These are phyloP conservation scores for Toxotes lorentzi DNA, from an alignment of 2,797 vertebrate genomes.

Conservation along the genomic window DNA sequence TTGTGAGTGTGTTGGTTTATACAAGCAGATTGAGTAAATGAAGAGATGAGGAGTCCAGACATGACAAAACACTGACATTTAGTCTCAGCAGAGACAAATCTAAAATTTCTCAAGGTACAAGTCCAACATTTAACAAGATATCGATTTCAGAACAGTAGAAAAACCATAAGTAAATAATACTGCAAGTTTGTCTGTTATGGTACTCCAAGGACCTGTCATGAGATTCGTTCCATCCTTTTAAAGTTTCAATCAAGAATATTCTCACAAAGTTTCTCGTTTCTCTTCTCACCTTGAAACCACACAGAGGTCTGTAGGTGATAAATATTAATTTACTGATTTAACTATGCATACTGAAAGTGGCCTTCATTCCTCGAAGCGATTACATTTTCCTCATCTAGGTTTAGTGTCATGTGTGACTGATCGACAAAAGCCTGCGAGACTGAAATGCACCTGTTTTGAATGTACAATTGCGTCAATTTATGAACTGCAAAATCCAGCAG, in stretches of 20 bases:
- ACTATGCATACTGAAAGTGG: conserved; percentile 18
- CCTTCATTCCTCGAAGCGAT: conserved; percentile 15
- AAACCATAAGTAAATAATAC: background rate
- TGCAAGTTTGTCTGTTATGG: background rate
- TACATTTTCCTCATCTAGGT: conserved; percentile 25
- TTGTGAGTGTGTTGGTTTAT: conserved; percentile 9
- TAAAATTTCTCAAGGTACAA: background rate
- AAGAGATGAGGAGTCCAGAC: conserved; percentile 8
- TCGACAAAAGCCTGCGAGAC: conserved; percentile 4
- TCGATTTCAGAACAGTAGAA: background rate
- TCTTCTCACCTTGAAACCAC: background rate
- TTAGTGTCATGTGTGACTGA: conserved; percentile 29
- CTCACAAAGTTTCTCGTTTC: background rate
- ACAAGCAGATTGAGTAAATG: background rate
- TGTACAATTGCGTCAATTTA: conserved; percentile 49
- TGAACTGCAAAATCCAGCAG: conserved; percentile 41
- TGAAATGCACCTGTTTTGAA: conserved; percentile 42
- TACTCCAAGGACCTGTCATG: background rate
- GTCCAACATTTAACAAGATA: background rate
- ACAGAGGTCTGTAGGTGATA: conserved; percentile 16
- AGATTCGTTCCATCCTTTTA: background rate
- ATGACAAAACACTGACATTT: conserved; percentile 3
- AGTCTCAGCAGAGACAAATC: background rate
- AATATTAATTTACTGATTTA: conserved; percentile 36
- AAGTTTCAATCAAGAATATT: background rate